These are phyloP conservation scores for Tretioscincus oriximinensis DNA, from an alignment of 2,113 vertebrate genomes.

Conservation along the genomic window DNA sequence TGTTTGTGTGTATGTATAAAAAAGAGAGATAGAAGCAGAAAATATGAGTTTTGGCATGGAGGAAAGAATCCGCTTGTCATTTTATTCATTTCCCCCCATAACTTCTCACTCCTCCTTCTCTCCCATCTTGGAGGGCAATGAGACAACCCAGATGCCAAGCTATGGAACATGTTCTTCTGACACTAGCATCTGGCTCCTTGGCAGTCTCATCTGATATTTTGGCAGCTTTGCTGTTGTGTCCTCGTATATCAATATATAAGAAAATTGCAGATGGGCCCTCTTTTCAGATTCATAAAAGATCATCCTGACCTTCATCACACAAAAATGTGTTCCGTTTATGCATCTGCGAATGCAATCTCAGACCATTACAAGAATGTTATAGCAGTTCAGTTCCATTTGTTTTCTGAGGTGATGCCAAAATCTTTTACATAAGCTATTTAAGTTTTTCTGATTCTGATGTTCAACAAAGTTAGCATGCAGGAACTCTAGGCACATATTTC, in stretches of 20 bases:
- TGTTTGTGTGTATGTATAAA: slow-evolving; percentile 34
- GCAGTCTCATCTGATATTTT: slow-evolving; percentile 70
- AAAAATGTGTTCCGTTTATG: slow-evolving; percentile 62
- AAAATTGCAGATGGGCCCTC: slow-evolving; percentile 62
- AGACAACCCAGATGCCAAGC: slow-evolving; percentile 74
- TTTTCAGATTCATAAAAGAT: slow-evolving; percentile 64
- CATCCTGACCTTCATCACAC: slow-evolving; percentile 63
- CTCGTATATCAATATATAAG: slow-evolving; percentile 68
- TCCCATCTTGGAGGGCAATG: slow-evolving; percentile 62
- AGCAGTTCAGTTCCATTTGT: slow-evolving; percentile 60
- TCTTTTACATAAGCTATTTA: slow-evolving; percentile 65
- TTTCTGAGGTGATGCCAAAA: slow-evolving; percentile 68
- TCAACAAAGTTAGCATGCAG: not conserved
- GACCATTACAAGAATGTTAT: slow-evolving; percentile 64
- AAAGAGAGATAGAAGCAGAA: too few relatives aligned
- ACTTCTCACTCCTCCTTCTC: slow-evolving; percentile 70
- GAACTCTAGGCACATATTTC: not conserved
- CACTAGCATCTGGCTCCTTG: slow-evolving; percentile 70
- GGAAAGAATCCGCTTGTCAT: slow-evolving; percentile 52
- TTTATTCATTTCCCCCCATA: slow-evolving; percentile 71
- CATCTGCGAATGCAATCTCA: slow-evolving; percentile 64
- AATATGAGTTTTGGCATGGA: slow-evolving; percentile 50
- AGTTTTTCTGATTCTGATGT: slow-evolving; percentile 55
- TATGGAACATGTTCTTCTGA: slow-evolving; percentile 77
- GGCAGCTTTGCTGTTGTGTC: slow-evolving; percentile 73